Base-by-base conservation (phyloP, 2,113 vertebrate genomes). In the Accipiter cooperii region DNA sequence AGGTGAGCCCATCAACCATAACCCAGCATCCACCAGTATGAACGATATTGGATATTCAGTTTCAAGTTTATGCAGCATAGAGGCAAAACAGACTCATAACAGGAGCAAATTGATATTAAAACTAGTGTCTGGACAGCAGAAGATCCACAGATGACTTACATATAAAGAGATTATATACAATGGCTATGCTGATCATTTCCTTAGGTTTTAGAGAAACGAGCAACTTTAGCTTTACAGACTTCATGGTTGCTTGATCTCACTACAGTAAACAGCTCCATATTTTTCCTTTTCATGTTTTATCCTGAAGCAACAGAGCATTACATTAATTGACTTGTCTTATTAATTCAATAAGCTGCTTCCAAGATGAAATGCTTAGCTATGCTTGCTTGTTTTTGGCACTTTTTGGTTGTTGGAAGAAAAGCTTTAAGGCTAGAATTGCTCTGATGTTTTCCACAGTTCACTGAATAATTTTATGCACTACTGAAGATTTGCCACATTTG, bases 321-420 rank as follows among this genome's bases (percentile, higher is more conserved):
- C 97, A 98, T 98, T 98, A 98, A 98, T 98, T 98, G 98, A 98
- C 98, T 98, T 98, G 98, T 98, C 98, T 98, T 98, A 98, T 98
- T 98, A 98, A 98, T 98, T 98, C 98, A 98, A 97, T 98, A 98
- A 98, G 97, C 97, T 96, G 95, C 97, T 98, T 97, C 96, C 86
- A 97, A 98, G 97, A 98, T 97, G 98, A 98, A 98, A 98, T 96
- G 96, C 97, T 98, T 97, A 97, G 96, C 97, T 98, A 92, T 96
- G 97, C 97, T 97, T 97, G 83, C 97, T 97, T 97, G 87, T 97
- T 98, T 97, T 79, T 97, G 91, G 93, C 94, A 96, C 93, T 97
- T 97, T 97, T 97, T 95, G 87, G 93, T 97, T 97, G 92, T 95
- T 97, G 96, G 94, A 87, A 97, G 95, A 97, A 97, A 97, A 92